A percentile compares a stretch with the other conserved stretches of the same genome.
phyloP scores from a whole-genome alignment of 2,797 vertebrate species.

The Antrozous pallidus region DNA sequence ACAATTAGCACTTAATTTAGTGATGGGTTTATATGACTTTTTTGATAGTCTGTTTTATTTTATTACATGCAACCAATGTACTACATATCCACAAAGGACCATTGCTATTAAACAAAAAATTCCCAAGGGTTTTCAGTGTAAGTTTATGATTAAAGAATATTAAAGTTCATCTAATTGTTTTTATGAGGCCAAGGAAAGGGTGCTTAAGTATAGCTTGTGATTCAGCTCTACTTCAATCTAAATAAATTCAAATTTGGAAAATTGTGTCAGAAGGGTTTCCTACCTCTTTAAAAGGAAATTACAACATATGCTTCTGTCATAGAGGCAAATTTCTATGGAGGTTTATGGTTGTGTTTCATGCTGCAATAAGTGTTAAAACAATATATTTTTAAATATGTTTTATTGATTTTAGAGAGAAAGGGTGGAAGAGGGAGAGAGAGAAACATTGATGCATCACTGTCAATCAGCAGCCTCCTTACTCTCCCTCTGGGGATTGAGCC shows the following conservation, averaged over 20 bases:
- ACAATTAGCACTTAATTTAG: not conserved
- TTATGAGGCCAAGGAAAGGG: not conserved
- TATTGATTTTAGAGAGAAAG: no score
- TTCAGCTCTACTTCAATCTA: not conserved
- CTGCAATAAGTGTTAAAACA: not conserved
- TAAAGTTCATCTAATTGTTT: not conserved
- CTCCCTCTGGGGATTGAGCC: no score
- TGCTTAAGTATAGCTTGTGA: not conserved
- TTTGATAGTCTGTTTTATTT: not conserved
- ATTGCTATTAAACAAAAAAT: not conserved
- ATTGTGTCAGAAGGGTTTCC: not conserved
- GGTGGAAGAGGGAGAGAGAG: no score
- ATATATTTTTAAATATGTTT: no score
- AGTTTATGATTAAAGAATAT: not conserved
- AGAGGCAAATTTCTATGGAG: not conserved
- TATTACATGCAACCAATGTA: not conserved
- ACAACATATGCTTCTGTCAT: not conserved
- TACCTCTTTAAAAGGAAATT: not conserved
- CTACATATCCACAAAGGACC: not conserved
- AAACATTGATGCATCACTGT: no score
- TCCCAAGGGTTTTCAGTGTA: not conserved
- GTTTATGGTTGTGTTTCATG: not conserved
- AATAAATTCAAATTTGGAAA: not conserved
- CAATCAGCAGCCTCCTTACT: no score
- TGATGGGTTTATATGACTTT: not conserved